phyloP scores from a whole-genome alignment of 2,888 invertebrate species.

The Caenorhabditis imperialis region DNA sequence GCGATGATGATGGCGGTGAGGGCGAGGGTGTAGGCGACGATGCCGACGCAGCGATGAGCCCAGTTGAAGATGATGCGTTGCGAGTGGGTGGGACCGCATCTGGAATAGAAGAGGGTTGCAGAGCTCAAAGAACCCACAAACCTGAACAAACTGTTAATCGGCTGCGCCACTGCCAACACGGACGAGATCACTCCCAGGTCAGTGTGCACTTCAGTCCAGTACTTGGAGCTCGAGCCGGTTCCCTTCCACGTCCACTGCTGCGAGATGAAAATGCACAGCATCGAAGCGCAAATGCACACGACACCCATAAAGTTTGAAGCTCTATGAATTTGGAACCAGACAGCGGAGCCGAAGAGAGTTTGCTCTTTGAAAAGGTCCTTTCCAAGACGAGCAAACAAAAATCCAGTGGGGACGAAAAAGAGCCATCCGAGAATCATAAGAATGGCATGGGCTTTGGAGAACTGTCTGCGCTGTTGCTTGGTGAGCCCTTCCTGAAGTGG shows the following conservation, averaged over 20 bases:
- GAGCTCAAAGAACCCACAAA: neutral
- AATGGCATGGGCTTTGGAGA: constrained; percentile 58
- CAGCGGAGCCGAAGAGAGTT: constrained; percentile 46
- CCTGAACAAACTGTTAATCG: constrained; percentile 53
- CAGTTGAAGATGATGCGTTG: constrained; percentile 51
- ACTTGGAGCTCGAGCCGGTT: constrained; percentile 46
- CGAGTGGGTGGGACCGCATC: constrained; percentile 55
- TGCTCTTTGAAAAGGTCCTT: constrained; percentile 55
- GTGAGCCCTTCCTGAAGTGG: constrained; percentile 32
- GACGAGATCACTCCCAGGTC: constrained; percentile 58
- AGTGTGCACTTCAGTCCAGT: constrained; percentile 58
- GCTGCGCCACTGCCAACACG: constrained; percentile 56
- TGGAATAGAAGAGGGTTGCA: constrained; percentile 9
- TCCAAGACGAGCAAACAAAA: constrained; percentile 57
- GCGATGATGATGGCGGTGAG: constrained; percentile 59
- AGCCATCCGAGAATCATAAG: constrained; percentile 64
- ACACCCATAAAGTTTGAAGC: constrained; percentile 58
- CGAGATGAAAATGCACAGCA: constrained; percentile 58
- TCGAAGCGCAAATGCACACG: constrained; percentile 57
- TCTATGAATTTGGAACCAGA: constrained; percentile 65
- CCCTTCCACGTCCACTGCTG: constrained; percentile 61
- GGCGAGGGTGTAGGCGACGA: constrained; percentile 47
- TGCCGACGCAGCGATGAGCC: constrained; percentile 50
- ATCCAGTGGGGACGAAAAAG: constrained; percentile 60
- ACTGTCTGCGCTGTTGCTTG: constrained; percentile 41